These are phyloP conservation scores for Campoplex capitator DNA, from an alignment of 2,888 invertebrate species.

Conservation along the genomic window DNA sequence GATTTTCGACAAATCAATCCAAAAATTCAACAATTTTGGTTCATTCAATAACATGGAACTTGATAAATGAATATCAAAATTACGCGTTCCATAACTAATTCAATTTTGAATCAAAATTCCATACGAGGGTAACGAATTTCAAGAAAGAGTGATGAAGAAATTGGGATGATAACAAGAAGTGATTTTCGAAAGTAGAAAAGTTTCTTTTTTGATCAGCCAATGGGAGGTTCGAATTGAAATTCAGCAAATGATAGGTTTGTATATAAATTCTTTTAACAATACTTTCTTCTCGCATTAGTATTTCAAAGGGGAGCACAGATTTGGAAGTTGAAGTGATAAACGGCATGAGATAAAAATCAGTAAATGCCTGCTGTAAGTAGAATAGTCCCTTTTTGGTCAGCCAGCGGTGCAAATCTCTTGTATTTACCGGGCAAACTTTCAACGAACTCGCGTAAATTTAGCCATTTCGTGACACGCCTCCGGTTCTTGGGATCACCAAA, in stretches of 20 bases:
- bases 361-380: constrained; percentile 17
- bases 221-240: neutral
- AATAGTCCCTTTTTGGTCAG: constrained; percentile 29
- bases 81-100: too few relatives aligned
- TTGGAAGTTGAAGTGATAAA: neutral
- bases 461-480: constrained; percentile 36
- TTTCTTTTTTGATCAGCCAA: neutral
- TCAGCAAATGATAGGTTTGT: neutral
- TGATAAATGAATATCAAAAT: too few relatives aligned
- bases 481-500: constrained; percentile 29
- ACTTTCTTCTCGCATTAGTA: too few relatives aligned
- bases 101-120: too few relatives aligned
- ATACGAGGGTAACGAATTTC: too few relatives aligned
- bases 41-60: too few relatives aligned
- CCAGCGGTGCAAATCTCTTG: constrained; percentile 7
- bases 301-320: neutral
- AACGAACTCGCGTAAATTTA: constrained; percentile 56
- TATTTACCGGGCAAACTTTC: constrained; percentile 53
- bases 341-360: neutral
- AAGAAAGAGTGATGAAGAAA: too few relatives aligned
- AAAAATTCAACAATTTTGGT: too few relatives aligned
- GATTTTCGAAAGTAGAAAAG: neutral
- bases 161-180: too few relatives aligned
- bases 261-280: neutral
- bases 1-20: too few relatives aligned